These are phyloP conservation scores for Heliothis peltigera DNA, from an alignment of 2,888 invertebrate genomes.

Conservation along the genomic window DNA sequence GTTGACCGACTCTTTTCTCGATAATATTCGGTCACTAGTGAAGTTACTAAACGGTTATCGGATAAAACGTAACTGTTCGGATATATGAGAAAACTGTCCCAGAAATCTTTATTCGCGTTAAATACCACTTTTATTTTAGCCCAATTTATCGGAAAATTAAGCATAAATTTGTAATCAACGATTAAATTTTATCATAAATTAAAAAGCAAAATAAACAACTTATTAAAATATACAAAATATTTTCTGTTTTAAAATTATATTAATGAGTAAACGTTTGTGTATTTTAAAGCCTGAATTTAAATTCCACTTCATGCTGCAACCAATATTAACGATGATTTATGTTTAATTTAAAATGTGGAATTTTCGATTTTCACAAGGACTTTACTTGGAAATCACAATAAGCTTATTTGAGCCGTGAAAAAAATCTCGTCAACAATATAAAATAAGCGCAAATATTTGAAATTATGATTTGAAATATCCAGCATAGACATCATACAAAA, in stretches of 20 bases:
- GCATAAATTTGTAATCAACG: background rate
- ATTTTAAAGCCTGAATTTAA: slow-evolving; percentile 1
- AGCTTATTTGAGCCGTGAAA: slow-evolving; percentile 6
- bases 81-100: background rate
- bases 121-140: no score
- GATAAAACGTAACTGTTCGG: slow-evolving; percentile 13
- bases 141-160: background rate
- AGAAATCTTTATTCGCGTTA: background rate
- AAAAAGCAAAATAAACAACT: background rate
- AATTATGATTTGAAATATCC: slow-evolving; percentile 27
- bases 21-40: slow-evolving; percentile 44
- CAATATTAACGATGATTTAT: background rate
- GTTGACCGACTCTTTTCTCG: slow-evolving; percentile 23
- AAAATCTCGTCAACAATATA: background rate
- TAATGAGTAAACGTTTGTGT: background rate
- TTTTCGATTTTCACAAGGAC: background rate
- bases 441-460: background rate
- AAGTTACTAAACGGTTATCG: slow-evolving; percentile 26
- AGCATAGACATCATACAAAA: slow-evolving; percentile 39
- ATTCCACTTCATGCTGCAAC: background rate
- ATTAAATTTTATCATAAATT: background rate
- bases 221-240: background rate
- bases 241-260: background rate
- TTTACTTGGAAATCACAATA: slow-evolving; percentile 13
- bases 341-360: background rate